These are phyloP conservation scores for Orthosia gothica DNA, from an alignment of 2,888 invertebrate genomes.

Conservation along the genomic window DNA sequence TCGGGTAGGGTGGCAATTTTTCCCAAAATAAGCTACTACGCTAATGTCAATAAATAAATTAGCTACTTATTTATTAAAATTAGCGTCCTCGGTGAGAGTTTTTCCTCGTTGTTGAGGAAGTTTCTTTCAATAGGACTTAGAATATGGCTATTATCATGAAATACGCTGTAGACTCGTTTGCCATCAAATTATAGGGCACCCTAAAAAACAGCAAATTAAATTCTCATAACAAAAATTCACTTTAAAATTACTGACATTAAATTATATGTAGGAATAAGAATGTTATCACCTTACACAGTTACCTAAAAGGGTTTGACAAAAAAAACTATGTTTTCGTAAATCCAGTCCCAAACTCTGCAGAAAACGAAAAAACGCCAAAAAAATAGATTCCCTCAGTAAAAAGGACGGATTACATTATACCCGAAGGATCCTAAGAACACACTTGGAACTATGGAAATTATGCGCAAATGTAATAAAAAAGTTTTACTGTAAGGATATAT, in stretches of 20 bases:
- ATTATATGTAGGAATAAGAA: neutral
- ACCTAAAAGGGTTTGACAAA: neutral
- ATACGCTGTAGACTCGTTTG: neutral
- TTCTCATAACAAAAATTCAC: neutral
- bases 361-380: conserved; percentile 36
- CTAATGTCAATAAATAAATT: no score
- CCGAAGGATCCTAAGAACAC: conserved; percentile 53
- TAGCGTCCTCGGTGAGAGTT: no score
- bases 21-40: no score
- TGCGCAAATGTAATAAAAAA: conserved; percentile 61
- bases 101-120: no score
- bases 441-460: conserved; percentile 53
- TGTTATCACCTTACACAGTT: neutral
- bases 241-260: neutral
- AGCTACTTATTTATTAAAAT: no score
- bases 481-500: conserved; percentile 29
- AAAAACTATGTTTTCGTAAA: conserved; percentile 36
- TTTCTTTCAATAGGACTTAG: no score
- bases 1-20: no score
- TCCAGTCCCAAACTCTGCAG: conserved; percentile 17
- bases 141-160: neutral
- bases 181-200: neutral
- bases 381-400: conserved; percentile 21
- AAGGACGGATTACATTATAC: conserved; percentile 50
- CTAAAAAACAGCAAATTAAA: neutral